Conservation (phyloP, 2,888 invertebrate species). For the Elmis aenea region DNA sequence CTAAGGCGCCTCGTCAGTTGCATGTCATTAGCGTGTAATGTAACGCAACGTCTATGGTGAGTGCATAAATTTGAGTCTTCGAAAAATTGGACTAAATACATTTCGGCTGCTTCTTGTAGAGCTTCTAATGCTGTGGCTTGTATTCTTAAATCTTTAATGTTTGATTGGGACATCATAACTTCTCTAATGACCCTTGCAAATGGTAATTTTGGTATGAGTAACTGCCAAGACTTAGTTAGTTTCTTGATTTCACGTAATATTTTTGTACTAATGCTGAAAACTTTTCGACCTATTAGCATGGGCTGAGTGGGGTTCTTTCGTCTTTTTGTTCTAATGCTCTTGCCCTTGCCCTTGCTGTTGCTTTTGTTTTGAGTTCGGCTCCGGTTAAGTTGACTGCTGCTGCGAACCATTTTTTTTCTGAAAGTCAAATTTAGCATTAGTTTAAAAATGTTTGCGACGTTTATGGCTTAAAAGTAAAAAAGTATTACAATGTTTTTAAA, state of each 20-base stretch:
- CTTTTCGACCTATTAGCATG: conserved; percentile 12
- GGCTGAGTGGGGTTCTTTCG: neutral
- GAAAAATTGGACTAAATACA: conserved; percentile 48
- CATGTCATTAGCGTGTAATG: conserved; percentile 47
- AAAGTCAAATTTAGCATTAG: no score
- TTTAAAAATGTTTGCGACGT: no score
- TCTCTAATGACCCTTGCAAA: conserved; percentile 47
- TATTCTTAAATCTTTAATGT: conserved; percentile 28
- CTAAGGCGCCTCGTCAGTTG: conserved; percentile 42
- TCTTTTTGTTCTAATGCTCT: conserved; percentile 1
- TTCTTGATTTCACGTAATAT: conserved; percentile 32
- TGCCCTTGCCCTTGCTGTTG: neutral
- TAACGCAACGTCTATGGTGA: conserved; percentile 46
- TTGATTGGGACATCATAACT: conserved; percentile 36
- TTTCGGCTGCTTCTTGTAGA: conserved; percentile 48
- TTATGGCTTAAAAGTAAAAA: no score
- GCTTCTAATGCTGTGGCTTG: conserved; percentile 45
- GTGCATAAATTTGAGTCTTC: conserved; percentile 47
- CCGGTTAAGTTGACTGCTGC: no score
- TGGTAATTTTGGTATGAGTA: conserved; percentile 44
- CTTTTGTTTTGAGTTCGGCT: no score
- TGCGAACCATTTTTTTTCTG: no score
- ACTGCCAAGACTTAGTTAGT: conserved; percentile 29
- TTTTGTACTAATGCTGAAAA: conserved; percentile 11
- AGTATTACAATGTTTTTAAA: no score